Evolutionary conservation across 2,113 vertebrate genomes (phyloP).

Genomic region (Neogale vison): DNA sequence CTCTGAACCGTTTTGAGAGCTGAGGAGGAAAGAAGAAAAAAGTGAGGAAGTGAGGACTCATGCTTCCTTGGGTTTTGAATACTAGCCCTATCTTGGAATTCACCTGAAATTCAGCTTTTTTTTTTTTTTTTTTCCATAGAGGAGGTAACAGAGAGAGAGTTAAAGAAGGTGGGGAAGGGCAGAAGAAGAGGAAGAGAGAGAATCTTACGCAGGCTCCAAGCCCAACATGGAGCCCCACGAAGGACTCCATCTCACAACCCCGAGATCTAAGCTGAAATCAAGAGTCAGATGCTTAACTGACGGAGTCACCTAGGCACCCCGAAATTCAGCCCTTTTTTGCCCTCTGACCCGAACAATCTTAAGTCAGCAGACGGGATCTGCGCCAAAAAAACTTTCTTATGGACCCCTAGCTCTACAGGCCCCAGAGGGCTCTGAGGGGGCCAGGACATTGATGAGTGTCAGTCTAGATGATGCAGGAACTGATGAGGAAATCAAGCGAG

Average conservation of each 20-base stretch:
- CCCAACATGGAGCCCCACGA: neutral
- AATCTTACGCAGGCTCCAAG: neutral
- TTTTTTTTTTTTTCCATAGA: too few species aligned
- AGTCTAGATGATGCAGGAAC: accelerated
- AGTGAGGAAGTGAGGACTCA: neutral
- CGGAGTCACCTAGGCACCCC: neutral
- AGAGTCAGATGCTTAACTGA: neutral
- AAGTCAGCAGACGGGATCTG: neutral
- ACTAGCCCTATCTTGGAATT: neutral
- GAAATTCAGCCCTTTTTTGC: neutral
- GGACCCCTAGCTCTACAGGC: neutral
- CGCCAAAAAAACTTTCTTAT: too few species aligned
- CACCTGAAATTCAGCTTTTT: neutral
- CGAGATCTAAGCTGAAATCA: neutral
- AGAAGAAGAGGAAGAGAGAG: neutral
- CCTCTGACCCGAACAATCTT: neutral
- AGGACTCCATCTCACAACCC: neutral
- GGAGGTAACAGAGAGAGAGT: neutral
- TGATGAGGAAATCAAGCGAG: neutral
- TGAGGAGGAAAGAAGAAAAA: neutral
- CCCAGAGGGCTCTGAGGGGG: neutral
- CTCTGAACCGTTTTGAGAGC: neutral
- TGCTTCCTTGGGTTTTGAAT: neutral
- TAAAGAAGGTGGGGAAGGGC: neutral
- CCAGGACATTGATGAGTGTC: neutral